Evolutionary conservation across 2,113 vertebrate genomes (phyloP).

Genomic region (Verasper variegatus): DNA sequence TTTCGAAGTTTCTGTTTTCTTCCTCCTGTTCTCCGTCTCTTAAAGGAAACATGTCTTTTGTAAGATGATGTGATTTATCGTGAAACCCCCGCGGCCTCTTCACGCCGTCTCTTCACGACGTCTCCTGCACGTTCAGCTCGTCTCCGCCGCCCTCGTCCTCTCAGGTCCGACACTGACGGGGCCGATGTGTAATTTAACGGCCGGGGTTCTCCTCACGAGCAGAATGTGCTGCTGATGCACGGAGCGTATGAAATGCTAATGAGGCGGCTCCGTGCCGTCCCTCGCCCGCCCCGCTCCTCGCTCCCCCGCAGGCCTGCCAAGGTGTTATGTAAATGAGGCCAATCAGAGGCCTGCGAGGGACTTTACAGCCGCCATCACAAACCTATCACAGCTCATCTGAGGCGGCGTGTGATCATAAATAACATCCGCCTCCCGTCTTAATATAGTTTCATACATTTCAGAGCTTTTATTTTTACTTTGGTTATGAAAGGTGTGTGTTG

Average conservation of each 20-base stretch:
- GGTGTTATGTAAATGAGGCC: slow-evolving; percentile 50
- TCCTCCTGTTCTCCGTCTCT: too few relatives aligned
- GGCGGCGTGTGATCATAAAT: not conserved
- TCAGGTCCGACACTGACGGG: too few relatives aligned
- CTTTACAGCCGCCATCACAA: slow-evolving; percentile 27
- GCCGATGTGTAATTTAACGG: too few relatives aligned
- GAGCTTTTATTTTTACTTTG: not conserved
- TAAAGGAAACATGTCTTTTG: too few relatives aligned
- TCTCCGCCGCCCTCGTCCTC: too few relatives aligned
- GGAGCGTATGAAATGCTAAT: slow-evolving; percentile 48
- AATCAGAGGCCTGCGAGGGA: slow-evolving; percentile 33
- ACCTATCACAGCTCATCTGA: slow-evolving; percentile 10
- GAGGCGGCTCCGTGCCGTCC: not conserved
- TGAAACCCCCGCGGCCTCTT: too few relatives aligned
- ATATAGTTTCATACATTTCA: not conserved
- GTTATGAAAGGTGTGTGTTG: too few relatives aligned
- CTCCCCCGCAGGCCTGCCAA: slow-evolving; percentile 16
- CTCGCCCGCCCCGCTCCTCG: not conserved
- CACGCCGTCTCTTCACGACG: too few relatives aligned
- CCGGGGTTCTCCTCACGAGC: not conserved
- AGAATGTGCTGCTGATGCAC: slow-evolving; percentile 22
- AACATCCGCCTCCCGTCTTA: not conserved
- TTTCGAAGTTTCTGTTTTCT: too few relatives aligned
- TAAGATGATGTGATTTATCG: too few relatives aligned
- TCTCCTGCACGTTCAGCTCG: too few relatives aligned